Percentiles rank a stretch among this genome's conserved stretches.
These are phyloP conservation scores for Armadillidium nasatum DNA, from an alignment of 1,140 invertebrate species.

Conservation along the genomic window DNA sequence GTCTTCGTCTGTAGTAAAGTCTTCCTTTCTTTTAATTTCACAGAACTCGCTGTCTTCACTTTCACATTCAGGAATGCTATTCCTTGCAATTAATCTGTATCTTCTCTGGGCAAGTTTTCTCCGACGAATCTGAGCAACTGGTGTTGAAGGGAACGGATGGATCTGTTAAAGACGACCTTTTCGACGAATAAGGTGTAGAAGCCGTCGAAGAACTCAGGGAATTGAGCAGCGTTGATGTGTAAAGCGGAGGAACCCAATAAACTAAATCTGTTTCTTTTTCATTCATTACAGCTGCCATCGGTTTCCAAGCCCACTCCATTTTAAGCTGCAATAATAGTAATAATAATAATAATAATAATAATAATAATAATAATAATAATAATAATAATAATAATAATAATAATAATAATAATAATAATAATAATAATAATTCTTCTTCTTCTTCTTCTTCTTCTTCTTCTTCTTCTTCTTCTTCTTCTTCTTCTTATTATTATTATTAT, in stretches of 20 bases:
- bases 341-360: neutral
- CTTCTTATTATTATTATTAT: no score
- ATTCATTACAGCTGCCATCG: constrained; percentile 45
- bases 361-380: no score
- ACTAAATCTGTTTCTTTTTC: constrained; percentile 41
- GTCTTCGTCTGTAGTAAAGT: neutral
- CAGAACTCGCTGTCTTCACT: constrained; percentile 19
- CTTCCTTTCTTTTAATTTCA: constrained; percentile 3
- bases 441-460: no score
- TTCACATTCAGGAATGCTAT: constrained; percentile 18
- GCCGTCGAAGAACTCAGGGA: constrained; percentile 14
- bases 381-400: no score
- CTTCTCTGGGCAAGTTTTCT: constrained; percentile 14
- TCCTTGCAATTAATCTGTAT: constrained; percentile 16
- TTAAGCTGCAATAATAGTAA: constrained; percentile 33
- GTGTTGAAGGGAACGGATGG: constrained; percentile 22
- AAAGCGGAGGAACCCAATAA: constrained; percentile 41
- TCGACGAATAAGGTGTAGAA: constrained; percentile 11
- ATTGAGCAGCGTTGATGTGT: constrained; percentile 36
- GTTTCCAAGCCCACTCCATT: constrained; percentile 44
- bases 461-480: no score
- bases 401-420: no score
- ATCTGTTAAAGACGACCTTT: constrained; percentile 23
- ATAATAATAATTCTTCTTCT: no score
- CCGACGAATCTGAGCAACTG: neutral